Conservation (phyloP, 2,888 invertebrate species). For the Xylota segnis region DNA sequence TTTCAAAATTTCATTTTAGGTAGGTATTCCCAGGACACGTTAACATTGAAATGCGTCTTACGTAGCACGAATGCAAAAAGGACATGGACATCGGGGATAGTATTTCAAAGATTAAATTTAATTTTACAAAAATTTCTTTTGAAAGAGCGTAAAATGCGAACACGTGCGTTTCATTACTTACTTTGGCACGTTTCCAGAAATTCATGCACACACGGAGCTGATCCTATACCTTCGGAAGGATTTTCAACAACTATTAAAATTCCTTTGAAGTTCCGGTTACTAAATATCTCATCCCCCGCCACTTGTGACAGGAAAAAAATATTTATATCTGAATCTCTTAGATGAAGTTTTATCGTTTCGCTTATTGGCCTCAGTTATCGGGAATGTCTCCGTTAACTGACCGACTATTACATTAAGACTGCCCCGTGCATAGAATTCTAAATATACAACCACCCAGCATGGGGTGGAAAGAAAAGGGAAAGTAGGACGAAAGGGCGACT, state of each 20-base stretch:
- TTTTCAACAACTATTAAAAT: constrained; percentile 23
- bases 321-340: constrained; percentile 5
- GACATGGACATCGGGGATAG: constrained; percentile 1
- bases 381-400: constrained; percentile 1
- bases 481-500: not conserved
- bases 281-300: not conserved
- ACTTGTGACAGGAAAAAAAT: not conserved
- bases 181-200: not conserved
- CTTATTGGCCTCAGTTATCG: constrained; percentile 16
- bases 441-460: not conserved
- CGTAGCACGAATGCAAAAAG: constrained; percentile 1
- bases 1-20: not conserved
- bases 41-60: not conserved
- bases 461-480: not conserved
- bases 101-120: constrained; percentile 29
- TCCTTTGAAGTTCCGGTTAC: constrained; percentile 19
- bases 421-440: constrained; percentile 3
- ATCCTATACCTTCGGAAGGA: not conserved
- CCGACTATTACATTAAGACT: constrained; percentile 1
- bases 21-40: not conserved
- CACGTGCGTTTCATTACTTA: constrained; percentile 23
- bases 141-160: not conserved
- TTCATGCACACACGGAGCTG: not conserved
- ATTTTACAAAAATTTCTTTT: constrained; percentile 5
- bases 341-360: constrained; percentile 20